Percentiles rank a stretch among this genome's conserved stretches.
phyloP scores from a whole-genome alignment of 2,113 vertebrate species.

The Ptilorrhoa leucosticta region DNA sequence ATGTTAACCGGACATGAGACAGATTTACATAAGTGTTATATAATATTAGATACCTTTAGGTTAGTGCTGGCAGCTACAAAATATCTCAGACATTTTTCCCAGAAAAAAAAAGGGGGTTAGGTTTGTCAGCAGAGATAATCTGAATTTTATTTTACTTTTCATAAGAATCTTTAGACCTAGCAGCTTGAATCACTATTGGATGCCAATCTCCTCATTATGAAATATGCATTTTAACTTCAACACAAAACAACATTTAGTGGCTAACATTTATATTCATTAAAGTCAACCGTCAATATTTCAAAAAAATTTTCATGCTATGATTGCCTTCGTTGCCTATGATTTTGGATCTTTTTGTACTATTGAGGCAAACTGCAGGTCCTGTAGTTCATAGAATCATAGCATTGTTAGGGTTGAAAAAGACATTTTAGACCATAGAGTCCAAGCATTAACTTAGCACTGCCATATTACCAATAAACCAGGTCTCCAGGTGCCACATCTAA shows the following conservation, averaged over 20 bases:
- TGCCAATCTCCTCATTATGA: neutral
- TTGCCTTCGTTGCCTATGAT: neutral
- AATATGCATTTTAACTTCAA: neutral
- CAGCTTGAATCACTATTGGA: neutral
- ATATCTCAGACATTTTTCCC: neutral
- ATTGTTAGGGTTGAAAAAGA: neutral
- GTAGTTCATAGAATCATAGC: neutral
- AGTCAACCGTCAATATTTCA: conserved; percentile 11
- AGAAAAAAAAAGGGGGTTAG: neutral
- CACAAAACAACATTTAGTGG: conserved; percentile 1
- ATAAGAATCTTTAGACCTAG: neutral
- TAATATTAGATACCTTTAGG: neutral
- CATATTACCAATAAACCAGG: neutral
- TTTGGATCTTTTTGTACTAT: neutral
- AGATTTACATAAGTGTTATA: neutral
- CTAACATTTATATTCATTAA: conserved; percentile 28
- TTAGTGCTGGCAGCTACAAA: neutral
- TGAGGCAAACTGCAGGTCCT: neutral
- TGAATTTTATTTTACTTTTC: neutral
- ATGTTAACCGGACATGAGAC: neutral
- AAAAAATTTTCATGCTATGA: neutral
- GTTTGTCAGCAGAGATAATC: neutral
- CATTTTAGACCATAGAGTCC: rapidly evolving
- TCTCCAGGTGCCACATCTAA: neutral
- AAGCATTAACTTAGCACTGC: neutral